Evolutionary conservation across 1,140 invertebrate species (phyloP), one percentile per base, ranked within the genome.

Genomic region (Araneus ventricosus): DNA sequence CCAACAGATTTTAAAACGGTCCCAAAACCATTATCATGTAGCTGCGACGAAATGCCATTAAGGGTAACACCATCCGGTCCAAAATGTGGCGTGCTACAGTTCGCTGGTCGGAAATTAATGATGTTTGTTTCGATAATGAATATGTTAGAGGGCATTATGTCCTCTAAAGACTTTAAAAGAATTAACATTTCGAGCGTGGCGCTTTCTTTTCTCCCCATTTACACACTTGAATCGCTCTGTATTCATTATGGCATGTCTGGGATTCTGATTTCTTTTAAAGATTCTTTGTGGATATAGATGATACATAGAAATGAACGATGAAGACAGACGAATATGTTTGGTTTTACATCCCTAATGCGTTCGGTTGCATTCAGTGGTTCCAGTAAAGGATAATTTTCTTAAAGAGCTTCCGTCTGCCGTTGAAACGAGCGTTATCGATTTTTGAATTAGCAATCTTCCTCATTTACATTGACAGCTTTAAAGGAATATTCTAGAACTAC

Each of bases 91-190:
- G 7, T 41, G 37, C 34, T 34, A 37, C 37, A 14, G 70, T 37
- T 27, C 70, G 70, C 17, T 86, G 57, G 34, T 27, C 30, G 37
- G 39, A 89, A 89, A 89, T 89, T 89, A 89, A 89, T 89, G 88
- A 89, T 52, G 88, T 89, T 89, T 89, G 88, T 89, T 70, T 79
- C 88, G 88, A 89, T 89, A 89, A 89, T 89, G 88, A 89, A 89
- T 89, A 89, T 79, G 88, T 79, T 89, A 52, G 20, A 89, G 41
- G 37, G 79, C 88, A 89, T 89, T 89, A 89, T 67, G 67, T 79
- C 45, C 70, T 45, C 61, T 52, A 79, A 79, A 57, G 30, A 75
- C 70, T 89, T 79, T 57, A 79, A 89, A 89, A 89, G 70, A 89
- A 89, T 79, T 79, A 89, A 89, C 88, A 79, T 89, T 89, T 79